phyloP scores from a whole-genome alignment of 2,797 vertebrate species.

The Gila robusta region DNA sequence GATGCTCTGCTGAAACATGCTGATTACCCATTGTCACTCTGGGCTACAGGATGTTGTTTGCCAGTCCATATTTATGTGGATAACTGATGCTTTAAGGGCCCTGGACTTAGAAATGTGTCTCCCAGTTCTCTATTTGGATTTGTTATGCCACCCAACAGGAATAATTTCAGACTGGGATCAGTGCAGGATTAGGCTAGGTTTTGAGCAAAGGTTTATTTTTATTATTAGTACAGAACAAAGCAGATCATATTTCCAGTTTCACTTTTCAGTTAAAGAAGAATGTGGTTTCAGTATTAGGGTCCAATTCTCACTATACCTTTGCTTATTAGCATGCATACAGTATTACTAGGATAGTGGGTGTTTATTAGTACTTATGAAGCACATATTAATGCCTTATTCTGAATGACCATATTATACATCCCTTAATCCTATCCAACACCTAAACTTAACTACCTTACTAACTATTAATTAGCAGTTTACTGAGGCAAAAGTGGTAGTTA shows the following conservation, averaged over 20 bases:
- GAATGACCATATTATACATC: too few relatives aligned
- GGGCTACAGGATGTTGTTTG: conserved; percentile 28
- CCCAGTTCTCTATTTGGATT: conserved; percentile 12
- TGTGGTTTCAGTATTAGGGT: not conserved
- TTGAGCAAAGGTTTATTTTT: not conserved
- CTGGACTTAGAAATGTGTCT: conserved; percentile 2
- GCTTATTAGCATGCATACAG: too few relatives aligned
- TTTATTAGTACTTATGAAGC: too few relatives aligned
- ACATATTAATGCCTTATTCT: too few relatives aligned
- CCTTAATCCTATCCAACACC: too few relatives aligned
- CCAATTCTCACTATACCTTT: too few relatives aligned
- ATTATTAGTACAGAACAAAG: conserved; percentile 21
- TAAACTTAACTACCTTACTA: too few relatives aligned
- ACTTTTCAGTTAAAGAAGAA: not conserved
- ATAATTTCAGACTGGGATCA: not conserved
- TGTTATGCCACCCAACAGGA: not conserved
- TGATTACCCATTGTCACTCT: conserved; percentile 57
- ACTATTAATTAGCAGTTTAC: too few relatives aligned
- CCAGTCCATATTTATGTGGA: conserved; percentile 25
- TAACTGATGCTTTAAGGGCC: conserved; percentile 25
- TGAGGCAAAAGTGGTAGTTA: too few relatives aligned
- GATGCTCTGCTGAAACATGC: conserved; percentile 57
- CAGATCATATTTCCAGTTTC: not conserved
- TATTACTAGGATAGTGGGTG: too few relatives aligned
- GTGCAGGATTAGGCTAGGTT: conserved; percentile 8